Evolutionary conservation across 2,113 vertebrate genomes (phyloP).

Genomic region (Rousettus leschenaultii): DNA sequence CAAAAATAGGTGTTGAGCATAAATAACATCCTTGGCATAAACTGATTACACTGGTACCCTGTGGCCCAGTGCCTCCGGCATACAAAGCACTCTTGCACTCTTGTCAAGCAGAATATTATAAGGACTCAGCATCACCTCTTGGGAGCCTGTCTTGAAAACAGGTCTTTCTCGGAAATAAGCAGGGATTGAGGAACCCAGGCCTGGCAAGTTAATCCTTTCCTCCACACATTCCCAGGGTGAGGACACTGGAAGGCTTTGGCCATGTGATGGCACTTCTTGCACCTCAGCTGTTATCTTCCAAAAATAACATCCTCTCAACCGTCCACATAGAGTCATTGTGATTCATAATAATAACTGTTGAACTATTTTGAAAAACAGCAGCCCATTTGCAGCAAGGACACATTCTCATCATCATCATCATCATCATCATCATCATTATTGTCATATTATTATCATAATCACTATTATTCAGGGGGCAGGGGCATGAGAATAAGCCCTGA

Average conservation of each 20-base stretch:
- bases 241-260: not conserved
- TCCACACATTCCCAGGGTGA: not conserved
- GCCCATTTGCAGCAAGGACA: not conserved
- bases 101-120: not conserved
- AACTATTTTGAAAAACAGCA: not conserved
- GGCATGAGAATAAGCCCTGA: accelerated
- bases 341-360: not conserved
- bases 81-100: not conserved
- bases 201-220: not conserved
- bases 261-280: not conserved
- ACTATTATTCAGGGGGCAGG: not conserved
- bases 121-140: not conserved
- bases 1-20: not conserved
- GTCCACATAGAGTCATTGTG: not conserved
- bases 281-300: not conserved
- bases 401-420: not conserved
- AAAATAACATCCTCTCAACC: not conserved
- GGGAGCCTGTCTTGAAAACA: not conserved
- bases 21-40: not conserved
- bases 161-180: not conserved
- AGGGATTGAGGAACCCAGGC: not conserved
- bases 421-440: not conserved
- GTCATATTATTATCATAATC: not conserved
- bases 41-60: not conserved
- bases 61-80: not conserved